Evolutionary conservation across 2,888 invertebrate genomes (phyloP), one percentile per base, ranked within the genome.

Genomic region (Tenthredo scrophulariae): DNA sequence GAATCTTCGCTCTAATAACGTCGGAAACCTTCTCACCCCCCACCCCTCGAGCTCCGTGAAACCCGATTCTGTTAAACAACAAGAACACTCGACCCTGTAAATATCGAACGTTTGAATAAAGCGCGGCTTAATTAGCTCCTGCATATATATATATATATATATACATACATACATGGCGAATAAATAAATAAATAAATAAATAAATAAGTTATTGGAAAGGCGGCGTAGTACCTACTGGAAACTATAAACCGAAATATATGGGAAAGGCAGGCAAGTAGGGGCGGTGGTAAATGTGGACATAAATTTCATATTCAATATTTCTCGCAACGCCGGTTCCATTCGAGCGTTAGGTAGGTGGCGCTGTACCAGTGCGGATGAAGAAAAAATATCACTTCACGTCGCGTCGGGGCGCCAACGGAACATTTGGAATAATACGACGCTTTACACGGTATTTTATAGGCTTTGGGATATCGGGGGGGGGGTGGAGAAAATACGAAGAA

Each of bases 361-460:
- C 40, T 67, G 67, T 5, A 33, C 18, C 2, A 33, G 54, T 15
- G 29, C 10, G 50, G 22, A 67, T 54, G 54, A 86, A 54, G 54
- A 84, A 87, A 88, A 88, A 87, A 87, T 87, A 86, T 88, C 86
- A 89, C 88, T 87, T 86, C 86, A 33, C 67, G 22, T 29, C 62
- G 62, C n/a, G 54, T n/a, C 54, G 54, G 54, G 67, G 18, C 18
- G 67, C 18, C 29, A 62, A 74, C 84, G 85, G 83, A 77, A 77
- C 77, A 67, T 85, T 84, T 84, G 87, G 86, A 88, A 88, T 89
- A 89, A 88, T 88, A 86, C 86, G 86, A 84, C 86, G 86, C 84
- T 88, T 84, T 82, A 54, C 85, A 65, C 85, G 87, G 86, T 87
- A 87, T 87, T 87, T 87, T 87, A 87, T 87, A 86, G 86, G 58